Percentiles rank a stretch among this genome's conserved stretches.
These are phyloP conservation scores for Coptodon rendalli DNA, from an alignment of 2,113 vertebrate species.

Conservation along the genomic window DNA sequence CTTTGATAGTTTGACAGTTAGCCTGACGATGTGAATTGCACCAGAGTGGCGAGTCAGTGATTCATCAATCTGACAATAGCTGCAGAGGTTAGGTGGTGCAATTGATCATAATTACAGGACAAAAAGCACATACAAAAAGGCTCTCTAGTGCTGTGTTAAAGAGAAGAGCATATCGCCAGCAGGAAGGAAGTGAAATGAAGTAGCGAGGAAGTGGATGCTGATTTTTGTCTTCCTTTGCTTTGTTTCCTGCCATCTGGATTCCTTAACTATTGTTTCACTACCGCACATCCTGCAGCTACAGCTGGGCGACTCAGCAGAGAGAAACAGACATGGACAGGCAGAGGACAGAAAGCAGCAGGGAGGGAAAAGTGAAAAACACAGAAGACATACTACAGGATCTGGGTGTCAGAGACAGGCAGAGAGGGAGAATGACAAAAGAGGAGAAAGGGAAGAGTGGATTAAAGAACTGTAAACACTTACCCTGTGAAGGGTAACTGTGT, in stretches of 20 bases:
- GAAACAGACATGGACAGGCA: conserved; percentile 5
- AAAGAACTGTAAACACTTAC: conserved; percentile 73
- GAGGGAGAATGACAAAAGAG: neutral
- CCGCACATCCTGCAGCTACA: conserved; percentile 81
- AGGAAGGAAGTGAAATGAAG: conserved; percentile 65
- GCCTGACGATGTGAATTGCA: neutral
- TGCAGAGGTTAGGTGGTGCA: neutral
- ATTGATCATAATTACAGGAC: neutral
- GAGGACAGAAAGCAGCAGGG: conserved; percentile 5
- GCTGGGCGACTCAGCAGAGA: conserved; percentile 33
- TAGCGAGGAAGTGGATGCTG: conserved; percentile 66
- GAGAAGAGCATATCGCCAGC: conserved; percentile 32
- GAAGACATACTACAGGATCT: neutral
- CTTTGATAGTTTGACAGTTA: neutral
- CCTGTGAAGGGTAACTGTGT: conserved; percentile 99
- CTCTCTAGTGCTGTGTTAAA: conserved; percentile 20
- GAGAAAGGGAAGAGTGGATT: neutral
- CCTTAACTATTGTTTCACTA: conserved; percentile 78
- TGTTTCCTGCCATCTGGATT: conserved; percentile 89
- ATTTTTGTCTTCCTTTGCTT: conserved; percentile 73
- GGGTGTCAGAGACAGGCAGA: conserved; percentile 1
- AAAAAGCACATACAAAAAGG: neutral
- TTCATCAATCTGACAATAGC: neutral
- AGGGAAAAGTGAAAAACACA: conserved; percentile 9
- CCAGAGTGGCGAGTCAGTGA: neutral